Evolutionary conservation across 1,140 invertebrate species (phyloP).

Genomic region (Lepidostoma basale): DNA sequence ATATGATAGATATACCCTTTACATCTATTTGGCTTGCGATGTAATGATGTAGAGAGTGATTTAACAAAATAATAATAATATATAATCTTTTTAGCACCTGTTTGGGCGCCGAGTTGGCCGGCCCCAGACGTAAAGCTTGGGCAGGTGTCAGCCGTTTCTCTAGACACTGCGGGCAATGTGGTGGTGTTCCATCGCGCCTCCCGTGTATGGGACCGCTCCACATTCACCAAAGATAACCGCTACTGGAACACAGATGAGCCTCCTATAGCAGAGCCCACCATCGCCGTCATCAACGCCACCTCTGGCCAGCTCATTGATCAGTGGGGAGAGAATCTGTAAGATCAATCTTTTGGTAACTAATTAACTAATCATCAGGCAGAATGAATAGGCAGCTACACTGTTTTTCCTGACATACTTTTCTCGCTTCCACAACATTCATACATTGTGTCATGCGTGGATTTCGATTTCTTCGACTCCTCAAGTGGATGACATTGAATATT

Average conservation of each 20-base stretch:
- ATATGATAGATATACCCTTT: too few species aligned
- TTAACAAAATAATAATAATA: too few species aligned
- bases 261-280: slow-evolving; percentile 75
- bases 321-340: slow-evolving; percentile 83
- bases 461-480: too few species aligned
- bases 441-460: too few species aligned
- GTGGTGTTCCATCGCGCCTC: slow-evolving; percentile 84
- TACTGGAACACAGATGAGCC: slow-evolving; percentile 65
- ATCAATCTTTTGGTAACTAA: slow-evolving; percentile 38
- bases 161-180: slow-evolving; percentile 75
- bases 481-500: too few species aligned
- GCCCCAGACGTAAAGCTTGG: slow-evolving; percentile 64
- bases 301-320: slow-evolving; percentile 73
- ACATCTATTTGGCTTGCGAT: too few species aligned
- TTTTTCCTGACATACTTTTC: too few species aligned
- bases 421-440: too few species aligned
- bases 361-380: not conserved
- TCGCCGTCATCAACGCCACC: slow-evolving; percentile 74
- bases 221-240: slow-evolving; percentile 69
- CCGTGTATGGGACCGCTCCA: slow-evolving; percentile 71
- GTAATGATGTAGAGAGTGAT: too few species aligned
- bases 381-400: not conserved
- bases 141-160: slow-evolving; percentile 80
- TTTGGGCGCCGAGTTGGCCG: slow-evolving; percentile 62
- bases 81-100: slow-evolving; percentile 49